phyloP scores from a whole-genome alignment of 2,888 invertebrate species.

The Agrenia bidenticulata region DNA sequence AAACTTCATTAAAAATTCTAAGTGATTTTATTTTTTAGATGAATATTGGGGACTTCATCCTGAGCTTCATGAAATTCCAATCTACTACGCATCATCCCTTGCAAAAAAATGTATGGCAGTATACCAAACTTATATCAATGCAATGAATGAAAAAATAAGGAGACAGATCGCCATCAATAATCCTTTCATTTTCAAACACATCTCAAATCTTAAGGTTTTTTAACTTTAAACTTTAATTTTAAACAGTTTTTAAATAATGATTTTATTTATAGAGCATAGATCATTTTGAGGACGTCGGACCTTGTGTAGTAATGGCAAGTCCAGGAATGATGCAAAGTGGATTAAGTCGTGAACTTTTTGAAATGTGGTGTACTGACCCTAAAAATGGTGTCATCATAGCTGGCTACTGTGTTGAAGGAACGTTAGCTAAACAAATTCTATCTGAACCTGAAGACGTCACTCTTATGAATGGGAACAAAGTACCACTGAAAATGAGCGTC shows the following conservation, averaged over 20 bases:
- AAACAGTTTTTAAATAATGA: not conserved
- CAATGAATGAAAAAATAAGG: conserved; percentile 97
- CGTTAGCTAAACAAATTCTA: conserved; percentile 85
- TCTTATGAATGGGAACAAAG: conserved; percentile 90
- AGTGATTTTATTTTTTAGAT: conserved; percentile 62
- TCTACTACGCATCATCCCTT: conserved; percentile 97
- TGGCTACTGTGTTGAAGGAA: conserved; percentile 87
- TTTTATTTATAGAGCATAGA: conserved; percentile 84
- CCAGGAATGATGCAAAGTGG: conserved; percentile 99
- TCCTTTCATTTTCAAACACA: conserved; percentile 98
- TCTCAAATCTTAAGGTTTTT: conserved; percentile 89
- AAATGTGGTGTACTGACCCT: conserved; percentile 97
- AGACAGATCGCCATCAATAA: conserved; percentile 96
- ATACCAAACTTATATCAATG: conserved; percentile 98
- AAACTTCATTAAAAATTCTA: conserved; percentile 7
- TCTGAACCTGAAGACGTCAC: conserved; percentile 98
- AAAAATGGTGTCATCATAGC: conserved; percentile 73
- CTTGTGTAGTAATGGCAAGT: conserved; percentile 99
- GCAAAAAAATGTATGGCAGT: conserved; percentile 99
- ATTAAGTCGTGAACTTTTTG: conserved; percentile 92
- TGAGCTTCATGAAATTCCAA: conserved; percentile 96
- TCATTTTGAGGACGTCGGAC: conserved; percentile 98
- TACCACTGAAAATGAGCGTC: conserved; percentile 95
- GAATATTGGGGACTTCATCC: conserved; percentile 98
- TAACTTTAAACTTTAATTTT: too few species aligned